phyloP scores from a whole-genome alignment of 2,113 vertebrate genomes.

The Stercorarius parasiticus region DNA sequence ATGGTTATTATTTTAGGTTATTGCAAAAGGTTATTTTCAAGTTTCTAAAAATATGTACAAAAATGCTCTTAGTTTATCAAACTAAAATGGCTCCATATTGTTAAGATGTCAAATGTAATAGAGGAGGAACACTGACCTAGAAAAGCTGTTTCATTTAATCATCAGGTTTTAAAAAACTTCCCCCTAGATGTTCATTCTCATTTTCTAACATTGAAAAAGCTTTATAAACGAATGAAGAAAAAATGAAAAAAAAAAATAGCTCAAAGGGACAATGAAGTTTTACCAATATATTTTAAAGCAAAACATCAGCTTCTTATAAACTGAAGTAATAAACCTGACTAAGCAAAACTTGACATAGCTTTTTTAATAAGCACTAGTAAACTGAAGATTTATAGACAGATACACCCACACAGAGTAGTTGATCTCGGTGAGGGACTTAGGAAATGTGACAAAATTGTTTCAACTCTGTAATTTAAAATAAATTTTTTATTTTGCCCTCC shows the following conservation, averaged over 20 bases:
- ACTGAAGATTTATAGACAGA: conserved; percentile 16
- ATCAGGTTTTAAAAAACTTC: not conserved
- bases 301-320: conserved; percentile 3
- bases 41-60: conserved; percentile 7
- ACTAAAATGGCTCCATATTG: not conserved
- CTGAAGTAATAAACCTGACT: conserved; percentile 7
- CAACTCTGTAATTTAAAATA: conserved; percentile 64
- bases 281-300: not conserved
- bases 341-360: not conserved
- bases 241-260: not conserved
- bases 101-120: not conserved
- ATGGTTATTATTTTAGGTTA: not conserved
- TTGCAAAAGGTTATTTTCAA: not conserved
- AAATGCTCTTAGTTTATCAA: conserved; percentile 3
- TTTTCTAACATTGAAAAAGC: not conserved
- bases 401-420: not conserved
- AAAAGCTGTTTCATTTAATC: not conserved
- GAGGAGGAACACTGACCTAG: conserved; percentile 13
- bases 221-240: not conserved
- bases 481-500: conserved; percentile 67
- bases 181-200: not conserved
- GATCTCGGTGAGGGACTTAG: conserved; percentile 18
- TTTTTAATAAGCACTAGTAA: conserved; percentile 11
- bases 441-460: conserved; percentile 54
- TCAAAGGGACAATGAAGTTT: not conserved